phyloP scores from a whole-genome alignment of 2,113 vertebrate genomes.

The Lathamus discolor region DNA sequence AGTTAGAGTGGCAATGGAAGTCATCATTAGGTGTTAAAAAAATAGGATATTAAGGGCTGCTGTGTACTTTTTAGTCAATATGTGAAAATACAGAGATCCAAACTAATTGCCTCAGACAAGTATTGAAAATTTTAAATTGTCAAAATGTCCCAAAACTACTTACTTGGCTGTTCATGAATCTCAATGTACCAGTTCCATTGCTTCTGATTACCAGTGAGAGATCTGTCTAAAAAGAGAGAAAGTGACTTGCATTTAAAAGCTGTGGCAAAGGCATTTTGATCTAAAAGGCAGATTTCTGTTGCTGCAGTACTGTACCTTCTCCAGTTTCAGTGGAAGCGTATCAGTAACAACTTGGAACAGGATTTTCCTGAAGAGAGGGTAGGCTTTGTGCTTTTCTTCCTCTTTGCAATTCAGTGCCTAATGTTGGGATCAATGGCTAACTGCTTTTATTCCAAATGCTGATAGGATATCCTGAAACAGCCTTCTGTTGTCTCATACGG shows the following conservation, averaged over 20 bases:
- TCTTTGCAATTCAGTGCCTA: neutral
- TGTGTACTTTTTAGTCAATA: neutral
- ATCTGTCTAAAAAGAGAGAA: neutral
- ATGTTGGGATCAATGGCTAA: neutral
- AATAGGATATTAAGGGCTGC: neutral
- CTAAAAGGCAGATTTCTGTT: neutral
- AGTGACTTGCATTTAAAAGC: neutral
- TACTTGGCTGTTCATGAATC: neutral
- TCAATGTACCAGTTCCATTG: neutral
- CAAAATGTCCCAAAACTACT: neutral
- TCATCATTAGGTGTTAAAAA: neutral
- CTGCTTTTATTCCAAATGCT: neutral
- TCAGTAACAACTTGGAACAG: neutral
- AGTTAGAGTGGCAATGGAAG: neutral
- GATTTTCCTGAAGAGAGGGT: neutral
- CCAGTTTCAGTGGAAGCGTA: neutral
- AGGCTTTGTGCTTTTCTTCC: neutral
- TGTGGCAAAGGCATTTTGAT: neutral
- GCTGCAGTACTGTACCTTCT: neutral
- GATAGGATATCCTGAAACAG: neutral
- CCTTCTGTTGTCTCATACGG: neutral
- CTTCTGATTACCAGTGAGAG: neutral
- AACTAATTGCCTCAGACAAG: neutral
- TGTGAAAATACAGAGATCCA: neutral
- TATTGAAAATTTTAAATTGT: neutral